Percentiles rank a stretch among this genome's conserved stretches.
Evolutionary conservation across 2,888 invertebrate genomes (phyloP).

Genomic region (Eledona agricola): DNA sequence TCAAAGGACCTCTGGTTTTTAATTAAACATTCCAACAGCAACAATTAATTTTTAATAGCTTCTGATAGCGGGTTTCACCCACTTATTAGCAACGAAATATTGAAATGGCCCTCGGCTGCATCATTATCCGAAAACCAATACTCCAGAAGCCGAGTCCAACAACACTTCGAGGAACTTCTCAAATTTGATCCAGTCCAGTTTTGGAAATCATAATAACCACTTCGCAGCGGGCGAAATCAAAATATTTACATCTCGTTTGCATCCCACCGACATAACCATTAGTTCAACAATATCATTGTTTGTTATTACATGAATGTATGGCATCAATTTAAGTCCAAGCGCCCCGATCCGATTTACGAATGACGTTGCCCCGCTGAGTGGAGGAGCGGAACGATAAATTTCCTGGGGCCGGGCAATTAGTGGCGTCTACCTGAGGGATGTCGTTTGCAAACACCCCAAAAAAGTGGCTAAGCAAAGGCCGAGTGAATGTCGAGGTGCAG

Average conservation of each 20-base stretch:
- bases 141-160: conserved; percentile 5
- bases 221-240: conserved; percentile 9
- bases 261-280: conserved; percentile 1
- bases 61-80: conserved; percentile 14
- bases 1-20: no score
- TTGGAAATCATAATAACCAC: conserved; percentile 4
- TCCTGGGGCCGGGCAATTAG: conserved; percentile 13
- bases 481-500: conserved; percentile 15
- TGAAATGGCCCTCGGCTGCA: conserved; percentile 2
- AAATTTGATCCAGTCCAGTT: conserved; percentile 7
- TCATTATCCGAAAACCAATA: conserved; percentile 10
- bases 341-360: neutral
- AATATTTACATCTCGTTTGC: conserved; percentile 8
- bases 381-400: conserved; percentile 9
- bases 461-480: conserved; percentile 2
- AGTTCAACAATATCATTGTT: conserved; percentile 10
- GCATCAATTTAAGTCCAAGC: conserved; percentile 9
- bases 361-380: conserved; percentile 1
- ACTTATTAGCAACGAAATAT: conserved; percentile 13
- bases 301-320: neutral
- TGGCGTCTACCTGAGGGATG: conserved; percentile 3
- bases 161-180: neutral
- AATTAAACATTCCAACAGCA: no score
- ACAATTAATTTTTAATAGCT: conserved; percentile 20
- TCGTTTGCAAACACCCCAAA: conserved; percentile 10